phyloP scores from a whole-genome alignment of 2,797 vertebrate genomes.

The Silurus aristotelis region DNA sequence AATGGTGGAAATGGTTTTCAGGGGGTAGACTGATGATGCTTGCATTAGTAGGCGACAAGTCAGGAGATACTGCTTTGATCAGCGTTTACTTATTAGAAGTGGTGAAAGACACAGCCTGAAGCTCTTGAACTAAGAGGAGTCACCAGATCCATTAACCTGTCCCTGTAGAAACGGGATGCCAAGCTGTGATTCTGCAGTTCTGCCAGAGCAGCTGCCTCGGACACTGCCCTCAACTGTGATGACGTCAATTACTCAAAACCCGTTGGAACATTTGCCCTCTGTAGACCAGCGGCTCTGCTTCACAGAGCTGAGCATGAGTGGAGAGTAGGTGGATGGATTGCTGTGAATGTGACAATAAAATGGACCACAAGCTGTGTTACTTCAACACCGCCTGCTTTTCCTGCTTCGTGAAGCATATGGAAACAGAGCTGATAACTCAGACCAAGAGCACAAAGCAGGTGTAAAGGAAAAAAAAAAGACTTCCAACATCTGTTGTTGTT shows the following conservation, averaged over 20 bases:
- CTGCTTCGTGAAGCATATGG: conserved; percentile 26
- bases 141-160: conserved; percentile 60
- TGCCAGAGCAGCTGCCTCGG: conserved; percentile 48
- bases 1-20: conserved; percentile 1
- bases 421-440: conserved; percentile 8
- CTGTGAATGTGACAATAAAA: not conserved
- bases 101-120: conserved; percentile 33
- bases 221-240: conserved; percentile 19
- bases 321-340: not conserved
- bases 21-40: not conserved
- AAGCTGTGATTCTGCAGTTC: conserved; percentile 38
- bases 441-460: conserved; percentile 29
- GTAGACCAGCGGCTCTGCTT: conserved; percentile 11
- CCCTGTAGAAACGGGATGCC: conserved; percentile 30
- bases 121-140: conserved; percentile 35
- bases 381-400: conserved; percentile 18
- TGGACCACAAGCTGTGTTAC: conserved; percentile 11
- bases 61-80: conserved; percentile 35
- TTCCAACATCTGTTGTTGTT: conserved; percentile 33
- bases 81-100: conserved; percentile 35
- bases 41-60: conserved; percentile 16
- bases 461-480: not conserved
- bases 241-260: conserved; percentile 41
- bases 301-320: not conserved
- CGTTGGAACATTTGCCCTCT: not conserved